These are phyloP conservation scores for Paracentrotus lividus DNA, from an alignment of 53 echinoderm and acorn worm species.

Conservation along the genomic window DNA sequence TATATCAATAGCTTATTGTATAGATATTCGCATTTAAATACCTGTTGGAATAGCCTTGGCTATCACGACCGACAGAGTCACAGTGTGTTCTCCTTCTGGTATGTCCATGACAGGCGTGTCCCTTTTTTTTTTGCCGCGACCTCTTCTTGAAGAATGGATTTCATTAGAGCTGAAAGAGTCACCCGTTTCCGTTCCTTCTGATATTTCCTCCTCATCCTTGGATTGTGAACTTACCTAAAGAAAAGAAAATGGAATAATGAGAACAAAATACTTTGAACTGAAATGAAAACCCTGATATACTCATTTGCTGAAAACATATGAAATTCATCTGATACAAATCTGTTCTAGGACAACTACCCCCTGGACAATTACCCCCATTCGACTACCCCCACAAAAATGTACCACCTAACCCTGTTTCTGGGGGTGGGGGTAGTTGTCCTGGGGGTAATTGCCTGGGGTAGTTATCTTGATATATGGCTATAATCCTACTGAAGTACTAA, in stretches of 20 bases:
- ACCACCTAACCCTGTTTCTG: too few species aligned
- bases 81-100: slow-evolving; percentile 85
- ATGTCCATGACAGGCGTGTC: slow-evolving; percentile 51
- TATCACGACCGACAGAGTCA: slow-evolving; percentile 94
- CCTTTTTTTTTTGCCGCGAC: slow-evolving; percentile 64
- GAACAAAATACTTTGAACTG: not conserved
- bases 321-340: not conserved
- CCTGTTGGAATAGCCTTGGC: slow-evolving; percentile 98
- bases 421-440: too few species aligned
- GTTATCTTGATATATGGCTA: too few species aligned
- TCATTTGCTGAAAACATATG: not conserved
- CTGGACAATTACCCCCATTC: too few species aligned
- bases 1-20: not conserved
- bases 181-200: slow-evolving; percentile 54
- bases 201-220: slow-evolving; percentile 29
- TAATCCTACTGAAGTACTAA: too few species aligned
- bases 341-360: too few species aligned
- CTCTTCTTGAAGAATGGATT: slow-evolving; percentile 7
- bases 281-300: not conserved
- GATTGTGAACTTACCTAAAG: slow-evolving; percentile 14
- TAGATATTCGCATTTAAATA: slow-evolving; percentile 27
- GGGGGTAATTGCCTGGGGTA: too few species aligned
- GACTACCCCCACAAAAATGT: too few species aligned
- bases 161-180: slow-evolving; percentile 64
- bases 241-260: not conserved